Base-by-base conservation (phyloP, 2,797 vertebrate genomes). In the Chromis chromis region DNA sequence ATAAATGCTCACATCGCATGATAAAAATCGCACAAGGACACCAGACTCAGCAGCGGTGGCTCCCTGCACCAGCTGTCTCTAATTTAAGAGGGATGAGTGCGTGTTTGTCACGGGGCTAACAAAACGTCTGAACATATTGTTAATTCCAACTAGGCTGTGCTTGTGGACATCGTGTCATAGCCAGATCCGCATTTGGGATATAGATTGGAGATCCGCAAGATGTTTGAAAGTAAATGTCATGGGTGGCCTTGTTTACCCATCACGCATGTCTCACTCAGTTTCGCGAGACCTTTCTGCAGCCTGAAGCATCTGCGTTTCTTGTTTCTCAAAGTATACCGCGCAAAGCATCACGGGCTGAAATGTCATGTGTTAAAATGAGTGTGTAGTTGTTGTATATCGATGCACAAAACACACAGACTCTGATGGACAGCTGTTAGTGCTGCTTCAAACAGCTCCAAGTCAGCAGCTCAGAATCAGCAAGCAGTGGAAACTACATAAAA, bases 21-120 rank as follows among this genome's bases (percentile, higher is more conserved):
- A 46, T 53, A 59, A 70, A 25, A 83, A 71, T 59, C 44, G 28
- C 31, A 65, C 56, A 66, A 73, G 40, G 67, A 65, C 66, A 56
- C 66, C 42, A 1, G 62, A 33, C 19, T 65, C 27, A 19, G 53
- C 17, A 52, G 24, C 36, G 16, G 14, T 52, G 56, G 52, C 46
- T 55, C 48, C 31, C 39, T 64, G 46, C 28, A 24, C 0, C 19
- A 22, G 60, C 36, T 9, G 28, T 31, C 39, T 16, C 44, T 44
- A 55, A 24, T 40, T 21, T 57, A 14, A 25, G 9, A 36, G 6
- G 44, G 25, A 50, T 52, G 33, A 31, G 9, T 27, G 36, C 44
- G 33, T 59, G 42, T 12, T 36, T 70, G n/a, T 58, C 36, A 52
- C 7, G 3, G 6, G 12, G 16, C 13, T 46, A 22, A 10, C 25